These are phyloP conservation scores for Probosciger aterrimus DNA, from an alignment of 2,113 vertebrate genomes.

Conservation along the genomic window DNA sequence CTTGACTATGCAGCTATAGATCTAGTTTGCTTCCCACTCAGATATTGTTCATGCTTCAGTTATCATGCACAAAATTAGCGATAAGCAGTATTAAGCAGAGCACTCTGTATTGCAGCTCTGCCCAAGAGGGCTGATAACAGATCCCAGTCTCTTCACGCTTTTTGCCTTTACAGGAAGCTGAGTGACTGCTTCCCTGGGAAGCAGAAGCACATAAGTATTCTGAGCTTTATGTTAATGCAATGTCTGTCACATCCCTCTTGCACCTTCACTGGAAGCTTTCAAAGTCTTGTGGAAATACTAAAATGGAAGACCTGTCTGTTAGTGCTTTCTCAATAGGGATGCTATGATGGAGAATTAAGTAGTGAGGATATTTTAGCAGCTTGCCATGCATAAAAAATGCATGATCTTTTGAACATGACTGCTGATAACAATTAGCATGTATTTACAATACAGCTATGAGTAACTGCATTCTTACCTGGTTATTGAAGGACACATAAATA, in stretches of 20 bases:
- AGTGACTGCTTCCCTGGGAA: slow-evolving; percentile 18
- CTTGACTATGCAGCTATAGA: slow-evolving; percentile 50
- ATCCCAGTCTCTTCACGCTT: background rate
- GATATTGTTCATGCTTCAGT: slow-evolving; percentile 55
- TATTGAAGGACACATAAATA: background rate
- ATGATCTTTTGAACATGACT: background rate
- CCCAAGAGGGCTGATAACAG: slow-evolving; percentile 22
- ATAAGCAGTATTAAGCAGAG: slow-evolving; percentile 54
- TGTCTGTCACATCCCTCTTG: slow-evolving; percentile 37
- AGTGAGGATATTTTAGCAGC: slow-evolving; percentile 4
- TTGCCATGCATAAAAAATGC: background rate
- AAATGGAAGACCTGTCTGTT: slow-evolving; percentile 8
- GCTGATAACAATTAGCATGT: slow-evolving; percentile 7
- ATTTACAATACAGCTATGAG: background rate
- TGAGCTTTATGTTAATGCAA: slow-evolving; percentile 8
- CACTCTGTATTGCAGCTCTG: background rate
- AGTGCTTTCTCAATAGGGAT: background rate
- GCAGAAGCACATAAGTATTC: background rate
- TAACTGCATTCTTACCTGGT: slow-evolving; percentile 20
- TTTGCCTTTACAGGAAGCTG: background rate
- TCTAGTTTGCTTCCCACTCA: slow-evolving; percentile 14
- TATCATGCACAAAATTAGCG: slow-evolving; percentile 43
- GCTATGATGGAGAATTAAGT: background rate
- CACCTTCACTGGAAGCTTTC: background rate
- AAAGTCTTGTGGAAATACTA: background rate